These are phyloP conservation scores for Rousettus madagascariensis DNA, from an alignment of 2,797 vertebrate genomes.

Conservation along the genomic window DNA sequence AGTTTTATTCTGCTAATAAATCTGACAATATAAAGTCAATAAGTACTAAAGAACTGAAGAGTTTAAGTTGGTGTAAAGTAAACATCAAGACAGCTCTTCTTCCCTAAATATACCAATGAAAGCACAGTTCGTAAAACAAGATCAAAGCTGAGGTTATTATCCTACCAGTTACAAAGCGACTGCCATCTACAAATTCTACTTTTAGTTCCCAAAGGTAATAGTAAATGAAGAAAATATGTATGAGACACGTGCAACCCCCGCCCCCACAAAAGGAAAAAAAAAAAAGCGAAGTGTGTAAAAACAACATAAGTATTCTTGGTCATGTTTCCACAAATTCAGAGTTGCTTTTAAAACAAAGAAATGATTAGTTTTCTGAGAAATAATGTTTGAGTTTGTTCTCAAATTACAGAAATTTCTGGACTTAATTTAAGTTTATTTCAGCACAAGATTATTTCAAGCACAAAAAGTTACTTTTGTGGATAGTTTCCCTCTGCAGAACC, in stretches of 20 bases:
- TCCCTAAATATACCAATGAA: conserved; percentile 25
- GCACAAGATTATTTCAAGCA: conserved; percentile 22
- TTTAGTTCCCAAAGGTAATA: conserved; percentile 25
- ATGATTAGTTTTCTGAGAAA: conserved; percentile 54
- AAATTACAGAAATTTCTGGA: conserved; percentile 38
- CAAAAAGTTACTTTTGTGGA: conserved; percentile 14
- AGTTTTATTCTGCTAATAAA: conserved; percentile 41
- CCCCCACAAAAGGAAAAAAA: background rate
- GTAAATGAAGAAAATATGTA: background rate
- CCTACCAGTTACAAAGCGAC: background rate
- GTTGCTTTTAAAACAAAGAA: conserved; percentile 53
- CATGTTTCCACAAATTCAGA: conserved; percentile 36
- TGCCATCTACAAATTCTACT: conserved; percentile 5
- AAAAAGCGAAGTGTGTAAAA: background rate
- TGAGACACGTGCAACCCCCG: background rate
- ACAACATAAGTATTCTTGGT: background rate
- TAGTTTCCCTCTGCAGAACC: conserved; percentile 28
- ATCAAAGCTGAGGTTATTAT: background rate
- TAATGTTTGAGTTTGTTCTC: conserved; percentile 21
- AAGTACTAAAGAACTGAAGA: conserved; percentile 35
- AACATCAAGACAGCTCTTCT: conserved; percentile 24
- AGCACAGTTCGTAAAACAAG: conserved; percentile 38
- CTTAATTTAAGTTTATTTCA: conserved; percentile 24
- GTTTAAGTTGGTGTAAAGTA: conserved; percentile 38
- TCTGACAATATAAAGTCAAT: conserved; percentile 27